Evolutionary conservation across 2,113 vertebrate genomes (phyloP), one percentile per base, ranked within the genome.

Genomic region (Heterochromis multidens): DNA sequence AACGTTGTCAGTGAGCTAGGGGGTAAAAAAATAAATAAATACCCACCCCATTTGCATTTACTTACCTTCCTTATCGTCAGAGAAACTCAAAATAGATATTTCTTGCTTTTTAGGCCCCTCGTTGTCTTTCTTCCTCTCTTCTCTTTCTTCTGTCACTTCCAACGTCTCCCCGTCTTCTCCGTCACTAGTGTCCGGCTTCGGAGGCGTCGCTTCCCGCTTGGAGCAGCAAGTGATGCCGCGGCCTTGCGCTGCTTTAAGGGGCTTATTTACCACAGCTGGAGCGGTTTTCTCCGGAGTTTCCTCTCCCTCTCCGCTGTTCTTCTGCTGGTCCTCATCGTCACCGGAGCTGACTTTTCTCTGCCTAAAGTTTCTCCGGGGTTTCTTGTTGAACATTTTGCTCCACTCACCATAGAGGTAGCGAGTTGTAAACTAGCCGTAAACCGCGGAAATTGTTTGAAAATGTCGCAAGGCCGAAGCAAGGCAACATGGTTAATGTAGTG

Each of bases 301-400:
- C 6, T 59, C 89, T 46, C 13, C 88, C 29, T 85, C 76, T 33
- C n/a, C 82, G 4, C 10, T 40, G 23, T 37, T 61, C 37, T 78
- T 87, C 52, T 79, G 80, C 21, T 85, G 83, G 1, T 95, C 91
- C 62, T 96, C 95, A 4, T 95, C 95, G 3, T 95, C 95, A 8
- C 95, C 95, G 6, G 96, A 95, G 65, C 91, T 92, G 1, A 65
- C 77, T 77, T 91, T 95, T 80, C 96, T 94, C 81, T 94, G 95
- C 3, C 96, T 89, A 87, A 96, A 93, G 81, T 94, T 95, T 56
- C 95, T 92, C 25, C 92, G 84, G 0, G 93, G 87, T 56, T 95
- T 96, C 82, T 93, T 96, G 52, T 93, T 95, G 12, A 96, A 96
- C 96, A 96, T 96, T 27, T 83, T 1, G 5, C 25, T 3, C 6